Conservation (phyloP, 2,113 vertebrate species). For the Deroptyus accipitrinus region DNA sequence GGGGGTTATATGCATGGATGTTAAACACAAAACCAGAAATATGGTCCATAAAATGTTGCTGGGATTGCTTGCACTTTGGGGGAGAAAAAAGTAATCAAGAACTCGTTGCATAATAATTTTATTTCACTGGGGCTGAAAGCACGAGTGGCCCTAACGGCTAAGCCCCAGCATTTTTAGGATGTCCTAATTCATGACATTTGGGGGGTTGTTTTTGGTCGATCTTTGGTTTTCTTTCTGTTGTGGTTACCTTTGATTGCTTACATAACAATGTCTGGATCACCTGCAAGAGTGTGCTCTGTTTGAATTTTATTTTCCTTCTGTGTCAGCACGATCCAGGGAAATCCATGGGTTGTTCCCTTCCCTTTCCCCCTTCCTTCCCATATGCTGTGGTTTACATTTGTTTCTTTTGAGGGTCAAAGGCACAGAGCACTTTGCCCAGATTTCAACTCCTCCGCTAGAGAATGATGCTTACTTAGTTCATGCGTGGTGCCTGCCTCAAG, state of each 20-base stretch:
- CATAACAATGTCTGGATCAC: neutral
- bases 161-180: neutral
- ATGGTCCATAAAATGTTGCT: neutral
- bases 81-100: neutral
- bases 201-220: neutral
- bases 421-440: constrained; percentile 18
- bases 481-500: neutral
- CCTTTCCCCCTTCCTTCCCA: neutral
- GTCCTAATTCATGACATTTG: neutral
- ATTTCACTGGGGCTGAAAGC: neutral
- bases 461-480: neutral
- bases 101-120: neutral
- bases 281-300: neutral
- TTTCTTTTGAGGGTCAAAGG: constrained; percentile 40
- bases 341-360: neutral
- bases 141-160: neutral
- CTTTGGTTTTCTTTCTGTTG: neutral
- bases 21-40: neutral
- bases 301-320: constrained; percentile 10
- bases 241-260: constrained; percentile 22
- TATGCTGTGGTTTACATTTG: constrained; percentile 37
- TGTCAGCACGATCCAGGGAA: neutral
- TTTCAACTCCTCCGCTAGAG: neutral
- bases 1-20: neutral
- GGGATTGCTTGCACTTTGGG: neutral